Conservation (phyloP, 2,888 invertebrate species). For the Eutolmus rufibarbis region DNA sequence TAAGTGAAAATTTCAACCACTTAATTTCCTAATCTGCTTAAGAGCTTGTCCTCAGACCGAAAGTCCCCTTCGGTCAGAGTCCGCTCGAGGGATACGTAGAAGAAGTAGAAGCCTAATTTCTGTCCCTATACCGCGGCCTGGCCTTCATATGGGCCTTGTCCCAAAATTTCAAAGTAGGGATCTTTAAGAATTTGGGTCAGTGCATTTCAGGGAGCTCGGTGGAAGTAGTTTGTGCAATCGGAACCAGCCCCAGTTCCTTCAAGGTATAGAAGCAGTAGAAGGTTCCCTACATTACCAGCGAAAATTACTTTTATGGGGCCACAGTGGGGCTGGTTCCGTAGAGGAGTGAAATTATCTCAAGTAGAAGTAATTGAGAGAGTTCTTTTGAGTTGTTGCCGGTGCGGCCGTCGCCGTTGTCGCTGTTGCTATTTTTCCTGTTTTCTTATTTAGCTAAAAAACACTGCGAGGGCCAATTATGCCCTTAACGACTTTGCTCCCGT, state of each 20-base stretch:
- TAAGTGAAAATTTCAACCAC: conserved; percentile 1
- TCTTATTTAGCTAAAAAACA: neutral
- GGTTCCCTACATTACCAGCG: neutral
- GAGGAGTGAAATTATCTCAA: conserved; percentile 6
- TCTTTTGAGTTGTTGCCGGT: neutral
- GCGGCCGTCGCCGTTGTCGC: neutral
- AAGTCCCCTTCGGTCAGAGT: neutral
- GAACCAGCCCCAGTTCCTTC: neutral
- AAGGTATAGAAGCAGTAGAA: neutral
- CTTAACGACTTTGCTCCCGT: conserved; percentile 4
- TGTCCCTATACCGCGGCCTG: neutral
- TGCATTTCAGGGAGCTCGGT: neutral
- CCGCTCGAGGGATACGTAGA: neutral
- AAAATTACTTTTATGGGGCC: neutral
- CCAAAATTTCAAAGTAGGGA: neutral
- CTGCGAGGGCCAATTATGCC: neutral
- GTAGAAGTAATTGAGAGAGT: conserved; percentile 10
- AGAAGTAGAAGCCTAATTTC: neutral
- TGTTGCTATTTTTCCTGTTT: neutral
- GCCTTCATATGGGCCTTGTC: neutral
- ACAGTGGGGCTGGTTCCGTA: neutral
- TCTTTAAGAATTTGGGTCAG: neutral
- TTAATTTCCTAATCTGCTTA: neutral
- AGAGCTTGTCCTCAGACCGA: neutral
- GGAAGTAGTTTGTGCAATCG: neutral